Conservation (phyloP, 2,113 vertebrate genomes). For the Campylorhamphus procurvoides region DNA sequence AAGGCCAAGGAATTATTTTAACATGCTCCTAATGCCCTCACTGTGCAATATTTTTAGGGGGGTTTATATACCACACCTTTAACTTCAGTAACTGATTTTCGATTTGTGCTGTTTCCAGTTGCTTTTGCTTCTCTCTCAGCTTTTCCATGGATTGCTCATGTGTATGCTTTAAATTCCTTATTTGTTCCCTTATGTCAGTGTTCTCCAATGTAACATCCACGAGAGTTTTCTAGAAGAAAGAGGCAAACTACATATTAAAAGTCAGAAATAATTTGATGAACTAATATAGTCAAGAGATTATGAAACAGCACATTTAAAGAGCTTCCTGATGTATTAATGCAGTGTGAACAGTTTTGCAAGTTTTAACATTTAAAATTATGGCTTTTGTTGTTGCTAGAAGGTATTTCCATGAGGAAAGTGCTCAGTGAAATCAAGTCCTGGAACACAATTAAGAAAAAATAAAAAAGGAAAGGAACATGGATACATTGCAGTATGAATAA, state of each 20-base stretch:
- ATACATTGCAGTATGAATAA: background rate
- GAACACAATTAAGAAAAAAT: background rate
- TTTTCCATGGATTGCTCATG: constrained; percentile 85
- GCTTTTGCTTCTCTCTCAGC: constrained; percentile 85
- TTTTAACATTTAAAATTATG: background rate
- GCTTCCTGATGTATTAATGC: background rate
- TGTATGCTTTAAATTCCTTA: constrained; percentile 80
- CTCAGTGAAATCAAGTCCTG: background rate
- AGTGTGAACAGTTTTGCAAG: background rate
- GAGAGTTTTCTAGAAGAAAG: constrained; percentile 84
- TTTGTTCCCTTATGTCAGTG: constrained; percentile 80
- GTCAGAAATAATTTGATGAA: background rate
- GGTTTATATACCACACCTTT: constrained; percentile 78
- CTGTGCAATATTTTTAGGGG: background rate
- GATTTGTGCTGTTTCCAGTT: constrained; percentile 82
- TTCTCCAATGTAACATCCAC: constrained; percentile 89
- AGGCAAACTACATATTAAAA: background rate
- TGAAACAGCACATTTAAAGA: background rate
- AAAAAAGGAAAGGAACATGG: background rate
- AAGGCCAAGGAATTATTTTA: background rate
- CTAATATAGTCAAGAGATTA: background rate
- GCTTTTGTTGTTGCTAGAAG: background rate
- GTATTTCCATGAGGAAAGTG: background rate
- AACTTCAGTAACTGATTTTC: constrained; percentile 89
- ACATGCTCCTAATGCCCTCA: background rate